Percentiles rank a stretch among this genome's conserved stretches.
phyloP scores from a whole-genome alignment of 2,888 invertebrate genomes.

The Cartodere bifasciata region DNA sequence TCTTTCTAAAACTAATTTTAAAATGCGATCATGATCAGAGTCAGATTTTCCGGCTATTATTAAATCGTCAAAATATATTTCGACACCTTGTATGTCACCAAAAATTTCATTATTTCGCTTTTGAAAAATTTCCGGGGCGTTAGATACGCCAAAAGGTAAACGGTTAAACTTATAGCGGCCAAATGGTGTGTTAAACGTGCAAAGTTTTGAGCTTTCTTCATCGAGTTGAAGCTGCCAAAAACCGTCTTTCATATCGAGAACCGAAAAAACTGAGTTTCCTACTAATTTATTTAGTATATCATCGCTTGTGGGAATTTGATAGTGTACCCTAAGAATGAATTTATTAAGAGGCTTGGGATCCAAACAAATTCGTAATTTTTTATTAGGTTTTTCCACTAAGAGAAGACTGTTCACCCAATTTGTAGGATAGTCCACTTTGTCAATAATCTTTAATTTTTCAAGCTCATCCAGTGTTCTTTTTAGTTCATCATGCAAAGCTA shows the following conservation, averaged over 20 bases:
- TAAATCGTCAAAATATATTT: conserved; percentile 14
- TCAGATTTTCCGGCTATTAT: conserved; percentile 10
- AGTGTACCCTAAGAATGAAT: conserved; percentile 13
- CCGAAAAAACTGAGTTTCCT: conserved; percentile 11
- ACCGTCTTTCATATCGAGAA: conserved; percentile 12
- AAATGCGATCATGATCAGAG: conserved; percentile 8
- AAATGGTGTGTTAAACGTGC: conserved; percentile 15
- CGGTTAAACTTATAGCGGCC: conserved; percentile 13
- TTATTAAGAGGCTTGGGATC: conserved; percentile 15
- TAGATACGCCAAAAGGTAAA: conserved; percentile 13
- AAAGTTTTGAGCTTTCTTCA: conserved; percentile 11
- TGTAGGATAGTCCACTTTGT: conserved; percentile 14
- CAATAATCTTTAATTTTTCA: conserved; percentile 3
- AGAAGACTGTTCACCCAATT: conserved; percentile 14
- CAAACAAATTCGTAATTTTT: conserved; percentile 12
- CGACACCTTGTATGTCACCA: conserved; percentile 14
- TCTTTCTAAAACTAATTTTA: conserved; percentile 8
- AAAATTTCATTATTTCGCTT: conserved; percentile 15
- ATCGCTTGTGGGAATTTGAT: conserved; percentile 10
- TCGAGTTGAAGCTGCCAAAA: conserved; percentile 12
- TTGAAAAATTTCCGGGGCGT: conserved; percentile 14
- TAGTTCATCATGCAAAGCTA: conserved; percentile 2
- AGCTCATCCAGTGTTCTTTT: conserved; percentile 5
- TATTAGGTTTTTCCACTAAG: conserved; percentile 14
- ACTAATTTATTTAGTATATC: conserved; percentile 13